Evolutionary conservation across 2,888 invertebrate species (phyloP).

Genomic region (Dione vanillae): DNA sequence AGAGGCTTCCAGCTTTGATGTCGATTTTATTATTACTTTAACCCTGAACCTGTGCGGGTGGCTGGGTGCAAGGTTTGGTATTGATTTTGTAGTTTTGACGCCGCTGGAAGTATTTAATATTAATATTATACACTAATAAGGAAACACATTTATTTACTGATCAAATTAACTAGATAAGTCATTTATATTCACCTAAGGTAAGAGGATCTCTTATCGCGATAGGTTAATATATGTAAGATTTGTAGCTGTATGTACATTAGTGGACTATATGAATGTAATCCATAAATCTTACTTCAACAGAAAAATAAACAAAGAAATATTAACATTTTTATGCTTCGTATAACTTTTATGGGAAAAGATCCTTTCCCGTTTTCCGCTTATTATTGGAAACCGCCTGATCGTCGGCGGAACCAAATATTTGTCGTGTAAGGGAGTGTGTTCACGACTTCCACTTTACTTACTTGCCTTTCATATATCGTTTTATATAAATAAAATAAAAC

Average conservation of each 20-base stretch:
- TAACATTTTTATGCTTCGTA: conserved; percentile 10
- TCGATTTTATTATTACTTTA: conserved; percentile 62
- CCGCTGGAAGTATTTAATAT: conserved; percentile 66
- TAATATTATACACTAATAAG: neutral
- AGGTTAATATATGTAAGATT: neutral
- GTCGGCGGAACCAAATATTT: conserved; percentile 8
- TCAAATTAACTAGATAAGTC: neutral
- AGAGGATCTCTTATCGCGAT: neutral
- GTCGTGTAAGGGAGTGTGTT: conserved; percentile 9
- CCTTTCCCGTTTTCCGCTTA: conserved; percentile 1
- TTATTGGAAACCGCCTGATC: conserved; percentile 10
- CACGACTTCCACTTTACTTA: conserved; percentile 2
- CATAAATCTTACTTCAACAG: neutral
- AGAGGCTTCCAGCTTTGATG: conserved; percentile 51
- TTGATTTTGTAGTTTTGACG: conserved; percentile 66
- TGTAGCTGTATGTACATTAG: neutral
- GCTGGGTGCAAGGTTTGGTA: conserved; percentile 75
- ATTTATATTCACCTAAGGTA: neutral
- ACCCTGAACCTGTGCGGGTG: conserved; percentile 79
- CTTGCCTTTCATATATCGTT: conserved; percentile 2
- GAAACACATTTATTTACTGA: too few relatives aligned
- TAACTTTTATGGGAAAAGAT: conserved; percentile 10
- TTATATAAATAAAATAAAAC: neutral
- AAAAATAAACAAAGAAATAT: conserved; percentile 1
- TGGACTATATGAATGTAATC: neutral